phyloP scores from a whole-genome alignment of 1,140 invertebrate genomes.

The Sycophila sp. region DNA sequence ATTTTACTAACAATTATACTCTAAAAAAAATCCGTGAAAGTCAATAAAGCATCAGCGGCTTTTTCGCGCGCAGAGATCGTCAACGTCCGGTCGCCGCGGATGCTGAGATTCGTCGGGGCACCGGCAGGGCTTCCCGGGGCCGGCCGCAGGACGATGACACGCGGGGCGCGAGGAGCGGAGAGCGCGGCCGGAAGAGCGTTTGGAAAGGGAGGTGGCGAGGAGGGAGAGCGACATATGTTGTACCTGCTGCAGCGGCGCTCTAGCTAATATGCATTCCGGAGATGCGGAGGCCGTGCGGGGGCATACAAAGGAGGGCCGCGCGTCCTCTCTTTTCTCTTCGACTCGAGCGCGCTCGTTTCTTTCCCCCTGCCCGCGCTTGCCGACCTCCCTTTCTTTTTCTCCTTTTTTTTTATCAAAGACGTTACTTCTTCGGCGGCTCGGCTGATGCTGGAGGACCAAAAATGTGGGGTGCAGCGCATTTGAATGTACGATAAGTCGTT shows the following conservation, averaged over 20 bases:
- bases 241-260: not conserved
- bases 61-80: no score
- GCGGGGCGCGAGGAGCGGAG: not conserved
- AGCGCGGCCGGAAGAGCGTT: no score
- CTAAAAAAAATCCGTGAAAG: no score
- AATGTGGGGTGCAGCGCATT: no score
- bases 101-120: slow-evolving; percentile 25
- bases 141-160: not conserved
- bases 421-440: no score
- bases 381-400: not conserved
- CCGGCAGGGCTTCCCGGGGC: not conserved
- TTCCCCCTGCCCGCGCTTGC: not conserved
- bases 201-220: not conserved
- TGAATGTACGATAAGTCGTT: no score
- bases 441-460: no score
- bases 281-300: not conserved
- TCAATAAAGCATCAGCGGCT: no score
- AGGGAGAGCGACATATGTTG: slow-evolving; percentile 6
- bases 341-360: not conserved
- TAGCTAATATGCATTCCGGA: slow-evolving; percentile 27
- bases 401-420: no score
- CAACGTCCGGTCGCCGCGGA: not conserved
- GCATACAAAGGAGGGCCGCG: slow-evolving; percentile 11
- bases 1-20: no score
- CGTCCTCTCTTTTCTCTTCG: not conserved